A percentile compares a stretch with the other conserved stretches of the same genome.
These are phyloP conservation scores for Peromyscus polionotus DNA, from an alignment of 2,113 vertebrate genomes.

Conservation along the genomic window DNA sequence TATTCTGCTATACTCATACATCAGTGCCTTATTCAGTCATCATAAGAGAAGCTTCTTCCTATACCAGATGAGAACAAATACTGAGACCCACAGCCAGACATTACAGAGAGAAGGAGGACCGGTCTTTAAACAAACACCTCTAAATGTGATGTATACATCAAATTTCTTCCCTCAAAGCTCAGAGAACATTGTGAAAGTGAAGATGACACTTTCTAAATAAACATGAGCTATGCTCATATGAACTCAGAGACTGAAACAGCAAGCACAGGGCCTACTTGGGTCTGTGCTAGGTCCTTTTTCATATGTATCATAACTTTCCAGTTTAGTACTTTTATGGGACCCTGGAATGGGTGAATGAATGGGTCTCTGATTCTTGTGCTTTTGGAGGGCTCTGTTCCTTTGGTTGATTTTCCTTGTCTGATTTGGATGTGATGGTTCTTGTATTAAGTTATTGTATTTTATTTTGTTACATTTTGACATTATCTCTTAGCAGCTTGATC, in stretches of 20 bases:
- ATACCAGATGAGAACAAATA: too few relatives aligned
- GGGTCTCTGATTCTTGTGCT: not conserved
- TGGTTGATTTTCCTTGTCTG: not conserved
- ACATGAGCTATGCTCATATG: not conserved
- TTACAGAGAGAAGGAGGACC: not conserved
- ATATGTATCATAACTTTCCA: not conserved
- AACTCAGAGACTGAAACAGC: not conserved
- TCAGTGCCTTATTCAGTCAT: too few relatives aligned
- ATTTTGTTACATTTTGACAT: not conserved
- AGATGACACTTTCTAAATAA: not conserved
- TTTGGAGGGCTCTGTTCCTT: not conserved
- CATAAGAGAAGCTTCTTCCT: too few relatives aligned
- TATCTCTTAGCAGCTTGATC: not conserved
- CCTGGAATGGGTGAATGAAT: too few relatives aligned
- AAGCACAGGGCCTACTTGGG: not conserved
- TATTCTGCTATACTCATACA: too few relatives aligned
- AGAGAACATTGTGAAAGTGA: not conserved
- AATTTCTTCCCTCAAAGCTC: not conserved
- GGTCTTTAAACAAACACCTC: not conserved
- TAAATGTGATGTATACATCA: not conserved
- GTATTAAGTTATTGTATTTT: not conserved
- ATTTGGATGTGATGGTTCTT: not conserved
- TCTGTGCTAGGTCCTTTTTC: not conserved
- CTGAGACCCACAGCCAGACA: too few relatives aligned
- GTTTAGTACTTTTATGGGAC: not conserved